These are phyloP conservation scores for Turdus rufiventris DNA, from an alignment of 2,113 vertebrate genomes.

Conservation along the genomic window DNA sequence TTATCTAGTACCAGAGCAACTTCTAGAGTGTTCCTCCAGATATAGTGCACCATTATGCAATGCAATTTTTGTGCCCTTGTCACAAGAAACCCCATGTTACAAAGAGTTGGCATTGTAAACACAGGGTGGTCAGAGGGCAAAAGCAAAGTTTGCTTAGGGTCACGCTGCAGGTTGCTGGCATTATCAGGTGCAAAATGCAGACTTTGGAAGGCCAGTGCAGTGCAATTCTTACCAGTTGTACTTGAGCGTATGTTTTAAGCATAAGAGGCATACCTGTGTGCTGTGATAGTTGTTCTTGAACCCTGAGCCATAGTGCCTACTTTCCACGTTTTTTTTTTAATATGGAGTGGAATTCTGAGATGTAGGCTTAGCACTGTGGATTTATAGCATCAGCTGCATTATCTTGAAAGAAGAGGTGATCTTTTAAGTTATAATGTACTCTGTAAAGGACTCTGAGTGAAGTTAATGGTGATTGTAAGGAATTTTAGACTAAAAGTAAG, in stretches of 20 bases:
- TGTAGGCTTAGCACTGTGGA: background rate
- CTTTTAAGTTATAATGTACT: background rate
- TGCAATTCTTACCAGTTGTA: background rate
- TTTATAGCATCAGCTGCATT: background rate
- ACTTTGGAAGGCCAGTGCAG: background rate
- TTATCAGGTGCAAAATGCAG: background rate
- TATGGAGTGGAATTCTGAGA: background rate
- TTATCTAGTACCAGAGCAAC: background rate
- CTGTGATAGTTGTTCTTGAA: background rate
- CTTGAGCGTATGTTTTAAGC: background rate
- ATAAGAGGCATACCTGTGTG: background rate
- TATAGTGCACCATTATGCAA: background rate
- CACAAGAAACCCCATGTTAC: background rate
- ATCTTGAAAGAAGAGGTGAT: background rate
- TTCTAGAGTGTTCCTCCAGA: background rate
- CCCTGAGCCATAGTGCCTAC: background rate
- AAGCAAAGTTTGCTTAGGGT: background rate
- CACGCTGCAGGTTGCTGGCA: background rate
- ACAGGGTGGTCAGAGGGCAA: background rate
- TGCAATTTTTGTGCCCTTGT: background rate
- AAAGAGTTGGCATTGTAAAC: background rate
- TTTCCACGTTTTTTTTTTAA: background rate
- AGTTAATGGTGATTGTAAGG: background rate
- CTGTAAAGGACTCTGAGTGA: background rate
- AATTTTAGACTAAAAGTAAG: background rate